phyloP scores from a whole-genome alignment of 2,797 vertebrate species.

The Pterois miles region DNA sequence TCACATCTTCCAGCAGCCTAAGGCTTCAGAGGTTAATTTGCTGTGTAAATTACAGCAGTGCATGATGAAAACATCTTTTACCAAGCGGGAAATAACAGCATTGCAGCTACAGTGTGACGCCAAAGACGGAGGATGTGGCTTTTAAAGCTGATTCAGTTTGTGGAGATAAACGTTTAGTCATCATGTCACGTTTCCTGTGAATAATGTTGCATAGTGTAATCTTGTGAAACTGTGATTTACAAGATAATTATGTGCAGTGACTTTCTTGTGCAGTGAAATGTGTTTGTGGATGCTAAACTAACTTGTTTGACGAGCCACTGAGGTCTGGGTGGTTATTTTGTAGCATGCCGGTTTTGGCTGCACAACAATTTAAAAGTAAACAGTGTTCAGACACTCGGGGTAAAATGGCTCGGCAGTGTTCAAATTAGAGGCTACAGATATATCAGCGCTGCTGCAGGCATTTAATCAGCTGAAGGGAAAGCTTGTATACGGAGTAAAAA shows the following conservation, averaged over 20 bases:
- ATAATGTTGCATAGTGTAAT: neutral
- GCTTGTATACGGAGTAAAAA: neutral
- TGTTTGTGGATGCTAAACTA: neutral
- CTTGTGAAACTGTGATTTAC: neutral
- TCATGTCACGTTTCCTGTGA: neutral
- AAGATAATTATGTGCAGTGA: neutral
- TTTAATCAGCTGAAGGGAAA: neutral
- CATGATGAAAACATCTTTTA: neutral
- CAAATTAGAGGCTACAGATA: constrained; percentile 26
- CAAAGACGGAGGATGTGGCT: neutral
- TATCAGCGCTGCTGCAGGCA: neutral
- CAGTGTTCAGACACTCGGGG: neutral
- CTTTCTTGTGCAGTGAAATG: neutral
- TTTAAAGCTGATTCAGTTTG: neutral
- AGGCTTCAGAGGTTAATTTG: too few relatives aligned
- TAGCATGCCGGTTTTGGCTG: neutral
- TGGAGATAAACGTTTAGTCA: neutral
- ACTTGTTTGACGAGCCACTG: neutral
- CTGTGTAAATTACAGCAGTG: too few relatives aligned
- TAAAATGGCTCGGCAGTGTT: neutral
- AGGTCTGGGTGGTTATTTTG: neutral
- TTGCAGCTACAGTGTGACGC: neutral
- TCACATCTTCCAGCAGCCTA: too few relatives aligned
- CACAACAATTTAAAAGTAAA: neutral
- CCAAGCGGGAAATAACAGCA: neutral